Conservation (phyloP, 1,140 invertebrate species). For the Euwallacea fornicatus region DNA sequence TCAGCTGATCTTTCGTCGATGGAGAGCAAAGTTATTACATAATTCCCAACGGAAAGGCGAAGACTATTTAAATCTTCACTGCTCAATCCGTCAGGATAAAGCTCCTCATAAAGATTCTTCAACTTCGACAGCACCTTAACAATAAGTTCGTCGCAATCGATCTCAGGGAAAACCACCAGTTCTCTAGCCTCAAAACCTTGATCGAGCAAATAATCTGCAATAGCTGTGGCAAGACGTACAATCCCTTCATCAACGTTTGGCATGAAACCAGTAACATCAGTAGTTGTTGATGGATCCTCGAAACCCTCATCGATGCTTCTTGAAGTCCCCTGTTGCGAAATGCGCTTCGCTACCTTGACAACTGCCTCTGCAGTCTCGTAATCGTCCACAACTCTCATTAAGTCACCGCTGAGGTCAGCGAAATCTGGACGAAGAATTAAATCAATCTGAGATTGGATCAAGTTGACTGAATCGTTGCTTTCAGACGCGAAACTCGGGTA, state of each 20-base stretch:
- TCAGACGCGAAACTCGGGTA: constrained; percentile 13
- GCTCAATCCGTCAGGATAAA: constrained; percentile 38
- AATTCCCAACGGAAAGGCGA: constrained; percentile 41
- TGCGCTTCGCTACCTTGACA: constrained; percentile 17
- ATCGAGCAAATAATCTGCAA: constrained; percentile 46
- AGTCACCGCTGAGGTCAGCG: constrained; percentile 7
- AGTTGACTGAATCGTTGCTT: background rate
- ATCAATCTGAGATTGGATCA: no score
- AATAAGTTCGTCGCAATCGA: constrained; percentile 43
- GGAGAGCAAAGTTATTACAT: constrained; percentile 42
- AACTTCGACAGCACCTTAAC: constrained; percentile 45
- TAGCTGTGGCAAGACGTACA: constrained; percentile 38
- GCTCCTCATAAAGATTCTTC: constrained; percentile 40
- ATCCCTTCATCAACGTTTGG: constrained; percentile 39
- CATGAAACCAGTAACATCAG: background rate
- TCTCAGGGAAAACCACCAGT: constrained; percentile 49
- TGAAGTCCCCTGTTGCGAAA: constrained; percentile 2
- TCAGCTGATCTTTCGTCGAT: constrained; percentile 34
- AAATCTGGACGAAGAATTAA: no score
- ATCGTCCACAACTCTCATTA: constrained; percentile 12
- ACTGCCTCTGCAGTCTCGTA: background rate
- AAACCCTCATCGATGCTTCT: constrained; percentile 45
- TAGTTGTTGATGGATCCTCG: constrained; percentile 33
- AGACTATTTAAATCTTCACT: constrained; percentile 44
- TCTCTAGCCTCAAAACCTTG: constrained; percentile 48